Evolutionary conservation across 1,140 invertebrate genomes (phyloP).

Genomic region (Papilio xuthus): DNA sequence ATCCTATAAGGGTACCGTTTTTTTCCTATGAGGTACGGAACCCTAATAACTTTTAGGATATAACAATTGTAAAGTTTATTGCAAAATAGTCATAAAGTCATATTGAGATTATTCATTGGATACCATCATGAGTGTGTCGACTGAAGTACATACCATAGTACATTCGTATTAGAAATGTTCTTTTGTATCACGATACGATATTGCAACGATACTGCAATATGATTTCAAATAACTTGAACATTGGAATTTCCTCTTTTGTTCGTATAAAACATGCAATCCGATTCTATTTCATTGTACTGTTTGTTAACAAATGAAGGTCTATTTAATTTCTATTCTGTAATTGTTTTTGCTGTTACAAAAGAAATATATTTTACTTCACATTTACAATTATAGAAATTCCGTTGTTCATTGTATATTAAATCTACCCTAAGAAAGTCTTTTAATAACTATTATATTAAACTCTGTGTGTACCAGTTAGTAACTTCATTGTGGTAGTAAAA

Average conservation of each 20-base stretch:
- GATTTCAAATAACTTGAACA: background rate
- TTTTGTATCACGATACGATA: background rate
- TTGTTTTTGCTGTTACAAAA: background rate
- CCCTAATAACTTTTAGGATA: too few species aligned
- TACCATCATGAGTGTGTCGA: background rate
- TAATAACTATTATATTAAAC: too few species aligned
- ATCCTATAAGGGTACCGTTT: too few species aligned
- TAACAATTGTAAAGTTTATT: background rate
- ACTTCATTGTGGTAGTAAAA: too few species aligned
- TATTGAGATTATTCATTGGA: background rate
- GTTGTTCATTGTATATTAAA: background rate
- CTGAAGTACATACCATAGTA: background rate
- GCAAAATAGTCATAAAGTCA: background rate
- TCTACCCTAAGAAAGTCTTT: too few species aligned
- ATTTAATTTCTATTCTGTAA: background rate
- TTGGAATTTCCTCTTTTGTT: background rate
- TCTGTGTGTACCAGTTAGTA: too few species aligned
- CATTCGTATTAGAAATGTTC: background rate
- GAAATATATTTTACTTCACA: background rate
- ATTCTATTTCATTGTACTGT: background rate
- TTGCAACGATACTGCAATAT: background rate
- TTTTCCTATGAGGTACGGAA: too few species aligned
- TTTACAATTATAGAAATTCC: background rate
- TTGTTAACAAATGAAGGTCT: background rate
- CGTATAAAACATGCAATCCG: background rate